These are phyloP conservation scores for Leucophora obtusa DNA, from an alignment of 2,888 invertebrate genomes.

Conservation along the genomic window DNA sequence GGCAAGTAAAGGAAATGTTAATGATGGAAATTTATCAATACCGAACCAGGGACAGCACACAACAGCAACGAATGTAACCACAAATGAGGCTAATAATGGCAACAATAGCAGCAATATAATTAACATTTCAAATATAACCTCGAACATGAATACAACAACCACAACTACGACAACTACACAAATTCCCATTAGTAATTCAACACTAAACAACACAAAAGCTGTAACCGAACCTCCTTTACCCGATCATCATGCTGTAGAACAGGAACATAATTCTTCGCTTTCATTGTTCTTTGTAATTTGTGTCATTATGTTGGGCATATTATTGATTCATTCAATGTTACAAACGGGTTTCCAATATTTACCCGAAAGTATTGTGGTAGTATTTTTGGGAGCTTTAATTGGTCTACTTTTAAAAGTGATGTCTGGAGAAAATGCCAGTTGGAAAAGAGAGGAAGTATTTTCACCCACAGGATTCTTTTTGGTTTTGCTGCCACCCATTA, in stretches of 20 bases:
- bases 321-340: conserved; percentile 95
- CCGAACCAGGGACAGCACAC: neutral
- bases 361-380: conserved; percentile 98
- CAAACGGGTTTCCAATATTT: conserved; percentile 97
- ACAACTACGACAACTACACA: conserved; percentile 22
- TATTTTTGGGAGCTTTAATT: conserved; percentile 95
- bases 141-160: neutral
- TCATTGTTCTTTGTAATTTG: conserved; percentile 98
- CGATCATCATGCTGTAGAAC: conserved; percentile 93
- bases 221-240: conserved; percentile 90
- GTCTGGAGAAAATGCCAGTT: conserved; percentile 92
- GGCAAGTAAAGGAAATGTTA: conserved; percentile 4
- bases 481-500: conserved; percentile 97
- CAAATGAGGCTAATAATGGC: conserved; percentile 13
- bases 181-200: conserved; percentile 40
- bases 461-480: conserved; percentile 99
- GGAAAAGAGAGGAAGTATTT: conserved; percentile 98
- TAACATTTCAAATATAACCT: conserved; percentile 19
- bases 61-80: conserved; percentile 8
- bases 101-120: conserved; percentile 12
- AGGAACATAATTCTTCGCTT: conserved; percentile 97
- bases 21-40: neutral
- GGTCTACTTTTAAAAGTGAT: conserved; percentile 94
- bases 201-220: conserved; percentile 78
- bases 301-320: conserved; percentile 94